Conservation (phyloP, 2,797 vertebrate genomes). For the Bradypodion pumilum region DNA sequence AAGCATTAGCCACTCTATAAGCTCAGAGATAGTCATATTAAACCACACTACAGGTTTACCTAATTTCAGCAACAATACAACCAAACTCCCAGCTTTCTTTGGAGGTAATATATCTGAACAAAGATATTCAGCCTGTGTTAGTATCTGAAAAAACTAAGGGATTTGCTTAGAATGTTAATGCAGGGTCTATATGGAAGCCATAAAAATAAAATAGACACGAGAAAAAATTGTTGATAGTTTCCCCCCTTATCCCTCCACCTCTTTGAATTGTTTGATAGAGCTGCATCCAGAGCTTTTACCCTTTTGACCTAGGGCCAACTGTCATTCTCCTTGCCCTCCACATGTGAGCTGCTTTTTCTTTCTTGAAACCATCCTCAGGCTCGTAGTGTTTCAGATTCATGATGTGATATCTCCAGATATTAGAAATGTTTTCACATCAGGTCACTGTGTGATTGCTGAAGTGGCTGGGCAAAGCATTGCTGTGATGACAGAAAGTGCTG, state of each 20-base stretch:
- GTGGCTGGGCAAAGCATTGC: neutral
- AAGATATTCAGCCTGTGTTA: slow-evolving; percentile 21
- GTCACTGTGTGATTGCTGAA: neutral
- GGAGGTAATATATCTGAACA: slow-evolving; percentile 40
- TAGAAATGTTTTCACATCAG: slow-evolving; percentile 3
- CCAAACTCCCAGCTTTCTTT: slow-evolving; percentile 42
- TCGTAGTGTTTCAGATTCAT: slow-evolving; percentile 4
- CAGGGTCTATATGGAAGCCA: neutral
- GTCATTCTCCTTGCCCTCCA: slow-evolving; percentile 14
- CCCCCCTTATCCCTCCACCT: neutral
- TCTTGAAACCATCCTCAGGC: neutral
- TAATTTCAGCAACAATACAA: slow-evolving; percentile 38
- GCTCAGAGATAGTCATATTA: slow-evolving; percentile 64
- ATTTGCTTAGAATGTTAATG: slow-evolving; percentile 61
- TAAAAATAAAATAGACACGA: slow-evolving; percentile 3
- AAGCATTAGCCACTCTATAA: slow-evolving; percentile 72
- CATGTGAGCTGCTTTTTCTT: slow-evolving; percentile 13
- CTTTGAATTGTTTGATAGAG: slow-evolving; percentile 38
- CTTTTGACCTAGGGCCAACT: slow-evolving; percentile 41
- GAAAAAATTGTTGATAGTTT: neutral
- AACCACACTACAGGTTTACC: slow-evolving; percentile 60
- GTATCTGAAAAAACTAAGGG: slow-evolving; percentile 5
- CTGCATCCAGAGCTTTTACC: slow-evolving; percentile 43
- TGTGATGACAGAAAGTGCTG: neutral
- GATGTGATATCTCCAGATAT: neutral